These are phyloP conservation scores for Ascaphus truei DNA, from an alignment of 2,113 vertebrate genomes.

Conservation along the genomic window DNA sequence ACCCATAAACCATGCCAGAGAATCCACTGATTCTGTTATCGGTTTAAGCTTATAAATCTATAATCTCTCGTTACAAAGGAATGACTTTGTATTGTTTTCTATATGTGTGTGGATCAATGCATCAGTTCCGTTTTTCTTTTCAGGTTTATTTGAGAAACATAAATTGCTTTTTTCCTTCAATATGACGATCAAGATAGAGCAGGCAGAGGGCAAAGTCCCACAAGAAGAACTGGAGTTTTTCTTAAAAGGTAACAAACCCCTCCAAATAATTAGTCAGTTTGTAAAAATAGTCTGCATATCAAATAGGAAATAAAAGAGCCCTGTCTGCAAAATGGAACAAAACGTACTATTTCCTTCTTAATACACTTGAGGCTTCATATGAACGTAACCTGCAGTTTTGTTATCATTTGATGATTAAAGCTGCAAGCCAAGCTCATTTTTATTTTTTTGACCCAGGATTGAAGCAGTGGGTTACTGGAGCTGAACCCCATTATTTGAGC, in stretches of 20 bases:
- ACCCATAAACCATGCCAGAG: no score
- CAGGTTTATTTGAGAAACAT: constrained; percentile 91
- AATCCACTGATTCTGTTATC: no score
- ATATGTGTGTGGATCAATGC: no score
- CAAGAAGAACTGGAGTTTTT: constrained; percentile 95
- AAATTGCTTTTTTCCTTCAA: constrained; percentile 92
- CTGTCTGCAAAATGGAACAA: background rate
- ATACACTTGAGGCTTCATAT: background rate
- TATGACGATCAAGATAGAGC: constrained; percentile 91
- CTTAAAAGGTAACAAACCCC: constrained; percentile 75
- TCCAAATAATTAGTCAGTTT: background rate
- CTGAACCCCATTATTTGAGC: no score
- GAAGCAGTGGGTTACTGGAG: no score
- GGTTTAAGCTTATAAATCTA: no score
- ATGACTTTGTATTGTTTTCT: no score
- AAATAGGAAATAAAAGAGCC: background rate
- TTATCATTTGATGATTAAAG: background rate
- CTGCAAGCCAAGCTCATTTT: no score
- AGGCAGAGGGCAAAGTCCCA: constrained; percentile 75
- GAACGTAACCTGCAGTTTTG: background rate
- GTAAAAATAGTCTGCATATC: background rate
- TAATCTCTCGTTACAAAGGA: no score
- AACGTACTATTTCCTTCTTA: no score
- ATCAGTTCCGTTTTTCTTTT: constrained; percentile 1
- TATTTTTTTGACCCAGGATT: no score